Conservation (phyloP, 2,113 vertebrate species). For the Amazona vittata region DNA sequence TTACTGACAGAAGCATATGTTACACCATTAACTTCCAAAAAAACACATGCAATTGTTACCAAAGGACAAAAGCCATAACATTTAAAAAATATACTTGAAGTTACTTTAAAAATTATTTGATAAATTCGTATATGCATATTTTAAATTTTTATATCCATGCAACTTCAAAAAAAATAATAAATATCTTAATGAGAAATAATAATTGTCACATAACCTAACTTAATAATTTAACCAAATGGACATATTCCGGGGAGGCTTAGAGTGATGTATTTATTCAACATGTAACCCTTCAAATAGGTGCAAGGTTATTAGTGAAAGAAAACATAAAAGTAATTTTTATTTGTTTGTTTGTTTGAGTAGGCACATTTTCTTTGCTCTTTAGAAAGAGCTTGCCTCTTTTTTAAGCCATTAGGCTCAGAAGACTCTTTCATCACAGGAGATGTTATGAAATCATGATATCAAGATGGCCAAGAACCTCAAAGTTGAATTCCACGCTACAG, state of each 20-base stretch:
- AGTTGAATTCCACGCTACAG: not conserved
- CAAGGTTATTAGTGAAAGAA: not conserved
- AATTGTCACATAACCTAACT: not conserved
- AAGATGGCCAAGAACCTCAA: not conserved
- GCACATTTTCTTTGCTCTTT: not conserved
- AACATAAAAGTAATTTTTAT: not conserved
- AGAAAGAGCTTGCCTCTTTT: not conserved
- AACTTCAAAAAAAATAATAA: not conserved
- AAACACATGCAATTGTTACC: constrained; percentile 38
- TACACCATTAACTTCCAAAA: constrained; percentile 51
- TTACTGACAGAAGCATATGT: constrained; percentile 61
- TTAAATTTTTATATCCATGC: not conserved
- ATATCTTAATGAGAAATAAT: not conserved
- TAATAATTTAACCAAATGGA: not conserved
- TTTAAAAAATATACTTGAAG: not conserved
- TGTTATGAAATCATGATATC: not conserved
- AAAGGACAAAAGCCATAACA: not conserved
- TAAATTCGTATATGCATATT: not conserved
- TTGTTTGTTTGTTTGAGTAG: not conserved
- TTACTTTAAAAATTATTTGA: not conserved
- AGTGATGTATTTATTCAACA: not conserved
- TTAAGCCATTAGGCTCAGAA: not conserved
- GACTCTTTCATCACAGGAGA: not conserved
- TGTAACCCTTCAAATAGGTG: not conserved
- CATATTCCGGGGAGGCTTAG: not conserved